phyloP scores from a whole-genome alignment of 2,797 vertebrate species.

The Meriones psammophilus region DNA sequence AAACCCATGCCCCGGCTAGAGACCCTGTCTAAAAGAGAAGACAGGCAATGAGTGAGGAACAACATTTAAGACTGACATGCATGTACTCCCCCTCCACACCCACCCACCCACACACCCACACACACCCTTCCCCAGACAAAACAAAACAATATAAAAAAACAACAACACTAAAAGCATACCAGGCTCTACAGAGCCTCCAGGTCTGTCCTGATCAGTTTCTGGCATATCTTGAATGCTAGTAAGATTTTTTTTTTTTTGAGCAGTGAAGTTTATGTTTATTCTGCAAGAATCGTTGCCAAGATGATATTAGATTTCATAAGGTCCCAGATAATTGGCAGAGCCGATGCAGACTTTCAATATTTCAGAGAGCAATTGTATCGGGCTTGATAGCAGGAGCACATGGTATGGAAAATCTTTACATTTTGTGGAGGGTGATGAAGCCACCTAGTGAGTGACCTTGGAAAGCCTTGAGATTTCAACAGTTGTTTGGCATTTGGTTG shows the following conservation, averaged over 20 bases:
- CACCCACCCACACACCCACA: too few relatives aligned
- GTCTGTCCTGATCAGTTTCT: slow-evolving; percentile 19
- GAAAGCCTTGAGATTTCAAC: slow-evolving; percentile 6
- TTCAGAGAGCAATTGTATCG: slow-evolving; percentile 64
- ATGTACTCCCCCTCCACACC: not conserved
- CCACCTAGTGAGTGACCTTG: not conserved
- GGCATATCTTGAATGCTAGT: slow-evolving; percentile 61
- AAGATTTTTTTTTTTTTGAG: slow-evolving; percentile 65
- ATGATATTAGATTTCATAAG: slow-evolving; percentile 73
- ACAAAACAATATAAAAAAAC: not conserved
- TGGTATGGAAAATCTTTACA: slow-evolving; percentile 27
- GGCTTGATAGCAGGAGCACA: slow-evolving; percentile 42
- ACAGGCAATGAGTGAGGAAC: not conserved
- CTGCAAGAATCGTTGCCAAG: slow-evolving; percentile 68
- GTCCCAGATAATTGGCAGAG: slow-evolving; percentile 40
- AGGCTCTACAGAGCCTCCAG: not conserved
- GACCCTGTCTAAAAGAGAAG: not conserved
- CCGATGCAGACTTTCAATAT: slow-evolving; percentile 52
- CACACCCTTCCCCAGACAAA: not conserved
- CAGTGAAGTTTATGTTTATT: slow-evolving; percentile 73
- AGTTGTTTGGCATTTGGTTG: slow-evolving; percentile 18
- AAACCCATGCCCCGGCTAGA: not conserved
- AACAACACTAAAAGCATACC: not conserved
- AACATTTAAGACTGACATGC: not conserved
- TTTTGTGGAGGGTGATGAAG: slow-evolving; percentile 40